Evolutionary conservation across 2,113 vertebrate genomes (phyloP), one percentile per base, ranked within the genome.

Genomic region (Actinemys pallida): DNA sequence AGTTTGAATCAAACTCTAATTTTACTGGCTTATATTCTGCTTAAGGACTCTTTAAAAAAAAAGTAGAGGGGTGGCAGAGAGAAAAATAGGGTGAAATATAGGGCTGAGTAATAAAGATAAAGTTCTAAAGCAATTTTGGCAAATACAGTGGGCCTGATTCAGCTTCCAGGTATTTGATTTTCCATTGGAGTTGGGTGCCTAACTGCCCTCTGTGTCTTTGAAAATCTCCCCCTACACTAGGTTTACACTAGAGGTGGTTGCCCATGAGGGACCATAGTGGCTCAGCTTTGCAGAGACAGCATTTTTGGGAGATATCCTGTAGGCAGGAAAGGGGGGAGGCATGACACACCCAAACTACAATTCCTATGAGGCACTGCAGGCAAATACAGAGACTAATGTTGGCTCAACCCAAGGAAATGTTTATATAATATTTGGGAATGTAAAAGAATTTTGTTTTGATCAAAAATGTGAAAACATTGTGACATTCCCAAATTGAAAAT

Each of bases 401-500:
- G 16, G 35, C 35, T 20, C 35, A 20, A n/a, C 65, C 35, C 65
- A 69, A 85, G 84, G 5, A 86, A 96, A 11, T 81, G 22, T 81
- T 95, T 81, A 42, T 19, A 53, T 53, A 53, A 53, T 53, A 86
- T 93, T 94, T 93, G 90, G 47, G 87, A 90, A 54, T 86, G n/a
- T 25, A 92, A 82, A 11, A 72, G 5, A 39, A 19, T 80, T 92
- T 69, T 47, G 42, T 45, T 78, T 78, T 45, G 42, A 47, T 78
- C 19, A 72, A 72, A 47, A 47, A 47, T 78, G 24, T 72, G 19
- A 72, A 72, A 27, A 14, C 39, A 47, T 78, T 47, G 12, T 78
- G 19, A 22, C 35, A 20, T 72, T 72, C 10, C 25, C 65, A 72
- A 72, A 72, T 22, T 39, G 24, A 47, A 78, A 47, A 88, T n/a